phyloP scores from a whole-genome alignment of 2,888 invertebrate genomes.

The Pandemis corylana region DNA sequence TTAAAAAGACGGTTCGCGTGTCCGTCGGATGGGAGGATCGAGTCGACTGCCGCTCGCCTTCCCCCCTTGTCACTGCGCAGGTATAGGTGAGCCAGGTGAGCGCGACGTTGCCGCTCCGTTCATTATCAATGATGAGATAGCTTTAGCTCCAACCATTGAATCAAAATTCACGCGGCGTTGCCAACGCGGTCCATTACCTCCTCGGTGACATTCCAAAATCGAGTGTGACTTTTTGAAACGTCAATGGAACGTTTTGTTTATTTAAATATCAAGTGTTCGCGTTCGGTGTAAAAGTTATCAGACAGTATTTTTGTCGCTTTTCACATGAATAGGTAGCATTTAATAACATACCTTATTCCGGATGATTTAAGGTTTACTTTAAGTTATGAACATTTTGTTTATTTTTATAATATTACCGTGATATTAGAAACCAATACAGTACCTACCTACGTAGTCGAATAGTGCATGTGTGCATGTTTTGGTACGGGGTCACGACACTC shows the following conservation, averaged over 20 bases:
- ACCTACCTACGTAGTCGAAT: conserved; percentile 15
- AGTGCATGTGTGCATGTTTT: conserved; percentile 28
- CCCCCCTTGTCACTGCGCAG: conserved; percentile 83
- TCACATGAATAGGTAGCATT: conserved; percentile 2
- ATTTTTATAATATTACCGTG: conserved; percentile 29
- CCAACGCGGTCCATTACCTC: conserved; percentile 64
- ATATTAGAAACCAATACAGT: conserved; percentile 38
- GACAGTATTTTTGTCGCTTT: conserved; percentile 34
- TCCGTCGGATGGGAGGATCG: conserved; percentile 73
- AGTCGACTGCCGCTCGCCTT: conserved; percentile 69
- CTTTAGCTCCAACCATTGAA: conserved; percentile 59
- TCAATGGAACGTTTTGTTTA: conserved; percentile 55
- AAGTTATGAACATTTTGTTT: conserved; percentile 5
- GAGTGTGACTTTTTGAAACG: conserved; percentile 50
- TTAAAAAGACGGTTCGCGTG: conserved; percentile 60
- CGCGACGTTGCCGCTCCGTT: conserved; percentile 83
- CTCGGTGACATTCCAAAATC: conserved; percentile 49
- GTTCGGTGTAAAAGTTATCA: conserved; percentile 15
- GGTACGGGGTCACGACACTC: conserved; percentile 21
- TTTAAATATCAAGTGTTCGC: conserved; percentile 23
- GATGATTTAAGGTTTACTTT: background rate
- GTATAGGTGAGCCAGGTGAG: conserved; percentile 79
- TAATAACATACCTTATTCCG: conserved; percentile 1
- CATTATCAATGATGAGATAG: conserved; percentile 83
- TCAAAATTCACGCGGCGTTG: conserved; percentile 70